phyloP scores from a whole-genome alignment of 2,888 invertebrate species.

The Apocheima hispidaria region DNA sequence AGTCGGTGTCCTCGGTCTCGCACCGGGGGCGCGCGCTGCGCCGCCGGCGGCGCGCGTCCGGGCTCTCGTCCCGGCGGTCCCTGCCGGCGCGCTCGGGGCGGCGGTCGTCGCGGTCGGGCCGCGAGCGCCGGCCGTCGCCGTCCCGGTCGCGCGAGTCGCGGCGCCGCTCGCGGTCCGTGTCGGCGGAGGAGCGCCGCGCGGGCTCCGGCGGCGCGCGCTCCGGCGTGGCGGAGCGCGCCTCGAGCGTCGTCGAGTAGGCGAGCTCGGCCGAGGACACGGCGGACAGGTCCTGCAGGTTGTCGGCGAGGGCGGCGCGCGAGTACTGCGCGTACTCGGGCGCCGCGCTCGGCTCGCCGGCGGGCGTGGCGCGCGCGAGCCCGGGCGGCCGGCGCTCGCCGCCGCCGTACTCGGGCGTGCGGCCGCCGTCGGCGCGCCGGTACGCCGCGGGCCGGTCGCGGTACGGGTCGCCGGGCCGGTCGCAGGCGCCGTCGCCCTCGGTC shows the following conservation, averaged over 20 bases:
- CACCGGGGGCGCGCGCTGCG: constrained; percentile 80
- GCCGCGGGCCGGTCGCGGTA: constrained; percentile 71
- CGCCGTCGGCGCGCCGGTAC: constrained; percentile 79
- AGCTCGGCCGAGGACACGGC: constrained; percentile 68
- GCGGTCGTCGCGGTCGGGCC: constrained; percentile 52
- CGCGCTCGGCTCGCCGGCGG: constrained; percentile 87
- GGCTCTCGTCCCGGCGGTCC: constrained; percentile 68
- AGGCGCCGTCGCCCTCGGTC: constrained; percentile 70
- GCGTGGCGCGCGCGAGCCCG: constrained; percentile 75
- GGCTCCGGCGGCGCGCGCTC: constrained; percentile 1
- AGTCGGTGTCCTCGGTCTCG: constrained; percentile 89
- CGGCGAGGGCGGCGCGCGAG: constrained; percentile 75
- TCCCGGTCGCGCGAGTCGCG: constrained; percentile 58
- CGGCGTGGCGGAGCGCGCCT: constrained; percentile 60
- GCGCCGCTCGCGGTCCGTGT: constrained; percentile 16
- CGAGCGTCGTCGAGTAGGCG: constrained; percentile 73
- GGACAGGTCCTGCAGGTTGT: constrained; percentile 81
- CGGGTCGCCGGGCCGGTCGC: constrained; percentile 68
- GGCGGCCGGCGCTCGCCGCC: constrained; percentile 77
- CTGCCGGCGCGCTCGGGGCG: constrained; percentile 61
- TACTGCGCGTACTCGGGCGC: constrained; percentile 67
- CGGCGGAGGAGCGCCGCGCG: constrained; percentile 1
- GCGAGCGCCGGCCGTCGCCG: constrained; percentile 36
- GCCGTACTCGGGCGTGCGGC: constrained; percentile 74
- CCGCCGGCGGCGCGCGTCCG: constrained; percentile 65